Evolutionary conservation across 2,888 invertebrate genomes (phyloP), one percentile per base, ranked within the genome.

Genomic region (Melanostoma mellinum): DNA sequence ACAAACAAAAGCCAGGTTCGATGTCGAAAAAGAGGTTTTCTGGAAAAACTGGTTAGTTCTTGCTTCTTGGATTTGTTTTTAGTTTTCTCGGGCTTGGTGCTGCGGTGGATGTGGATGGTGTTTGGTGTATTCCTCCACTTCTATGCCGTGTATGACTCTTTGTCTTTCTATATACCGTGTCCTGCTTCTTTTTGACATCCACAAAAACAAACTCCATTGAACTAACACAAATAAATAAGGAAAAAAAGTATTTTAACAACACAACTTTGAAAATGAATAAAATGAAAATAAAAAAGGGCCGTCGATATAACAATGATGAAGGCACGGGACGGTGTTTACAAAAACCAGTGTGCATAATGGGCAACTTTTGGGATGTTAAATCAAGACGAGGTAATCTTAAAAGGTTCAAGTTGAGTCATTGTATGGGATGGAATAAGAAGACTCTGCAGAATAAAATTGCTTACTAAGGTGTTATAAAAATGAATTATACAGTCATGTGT

Each of bases 1-100:
- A 8, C 44, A 67, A 52, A 78, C 71, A 65, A 52, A 53, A 53
- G 67, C 68, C 72, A 68, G 72, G 55, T 77, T 73, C 50, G 67
- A 56, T 56, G 72, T 55, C 72, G 60, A 63, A 68, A 58, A 60
- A 71, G 63, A 77, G 55, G 77, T 73, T 82, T 82, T 77, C 77
- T 77, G 56, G 77, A 77, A 77, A 72, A 82, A 82, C 81, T 82
- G 81, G 81, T 82, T 82, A 68, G 55, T 63, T 73, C 72, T 81
- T 63, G 67, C 50, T 63, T 73, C 72, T 81, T 63, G 67, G 55
- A 72, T 67, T 42, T 67, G 60, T 76, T 72, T 67, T 72, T 69
- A 69, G 46, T 68, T 67, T 67, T 50, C 48, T 72, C 55, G 76
- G 55, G 61, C 60, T 67, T 53, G 36, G 32, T 20, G 20, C 20